A percentile compares a stretch with the other conserved stretches of the same genome.
These are phyloP conservation scores for Diplodus sargus DNA, from an alignment of 2,797 vertebrate genomes.

Conservation along the genomic window DNA sequence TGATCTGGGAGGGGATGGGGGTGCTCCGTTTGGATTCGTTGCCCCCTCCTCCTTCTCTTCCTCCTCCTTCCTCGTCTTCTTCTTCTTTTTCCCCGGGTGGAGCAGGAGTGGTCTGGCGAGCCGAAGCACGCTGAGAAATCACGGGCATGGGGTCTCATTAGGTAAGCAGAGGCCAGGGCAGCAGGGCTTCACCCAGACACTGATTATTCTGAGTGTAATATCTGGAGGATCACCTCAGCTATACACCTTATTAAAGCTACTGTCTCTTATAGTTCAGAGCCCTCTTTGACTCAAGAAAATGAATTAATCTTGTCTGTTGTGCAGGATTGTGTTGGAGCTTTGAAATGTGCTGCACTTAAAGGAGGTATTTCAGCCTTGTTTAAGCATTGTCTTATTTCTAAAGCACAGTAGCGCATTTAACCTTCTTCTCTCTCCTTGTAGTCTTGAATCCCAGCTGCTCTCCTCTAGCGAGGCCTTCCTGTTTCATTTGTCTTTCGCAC, in stretches of 20 bases:
- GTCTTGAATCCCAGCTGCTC: slow-evolving; percentile 81
- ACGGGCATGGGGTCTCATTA: slow-evolving; percentile 83
- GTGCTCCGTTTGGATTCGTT: slow-evolving; percentile 55
- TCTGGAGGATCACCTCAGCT: slow-evolving; percentile 43
- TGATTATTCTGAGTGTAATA: slow-evolving; percentile 69
- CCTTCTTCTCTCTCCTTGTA: slow-evolving; percentile 62
- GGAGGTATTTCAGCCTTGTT: slow-evolving; percentile 14
- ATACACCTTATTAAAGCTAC: slow-evolving; percentile 67
- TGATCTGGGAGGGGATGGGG: slow-evolving; percentile 61
- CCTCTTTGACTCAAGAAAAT: slow-evolving; percentile 56
- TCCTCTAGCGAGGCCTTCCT: slow-evolving; percentile 82
- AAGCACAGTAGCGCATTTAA: slow-evolving; percentile 11
- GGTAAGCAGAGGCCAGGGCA: slow-evolving; percentile 82
- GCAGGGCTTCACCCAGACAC: slow-evolving; percentile 71
- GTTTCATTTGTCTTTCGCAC: slow-evolving; percentile 36
- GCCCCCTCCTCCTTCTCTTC: slow-evolving; percentile 41
- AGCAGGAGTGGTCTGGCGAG: slow-evolving; percentile 68
- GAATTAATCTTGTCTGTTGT: slow-evolving; percentile 40
- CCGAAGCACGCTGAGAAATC: slow-evolving; percentile 72
- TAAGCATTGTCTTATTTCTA: slow-evolving; percentile 4
- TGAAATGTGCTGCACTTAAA: slow-evolving; percentile 31
- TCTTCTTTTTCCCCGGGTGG: slow-evolving; percentile 68
- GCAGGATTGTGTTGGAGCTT: slow-evolving; percentile 15
- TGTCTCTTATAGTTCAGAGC: slow-evolving; percentile 55
- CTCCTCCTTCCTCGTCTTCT: slow-evolving; percentile 45